These are phyloP conservation scores for Rattus rattus DNA, from an alignment of 2,113 vertebrate species.

Conservation along the genomic window DNA sequence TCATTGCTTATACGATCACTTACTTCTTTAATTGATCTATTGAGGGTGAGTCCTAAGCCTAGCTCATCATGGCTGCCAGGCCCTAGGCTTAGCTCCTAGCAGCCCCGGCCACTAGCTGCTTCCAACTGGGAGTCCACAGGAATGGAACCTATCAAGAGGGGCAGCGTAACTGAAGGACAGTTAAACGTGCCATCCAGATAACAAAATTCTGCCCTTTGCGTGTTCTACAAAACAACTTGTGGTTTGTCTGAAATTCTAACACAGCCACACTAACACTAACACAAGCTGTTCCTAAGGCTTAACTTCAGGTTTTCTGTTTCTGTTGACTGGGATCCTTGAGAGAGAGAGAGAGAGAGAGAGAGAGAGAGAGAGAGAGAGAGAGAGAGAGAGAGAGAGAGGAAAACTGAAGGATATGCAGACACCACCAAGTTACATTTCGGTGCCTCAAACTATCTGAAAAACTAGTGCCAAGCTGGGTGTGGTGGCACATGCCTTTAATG, in stretches of 20 bases:
- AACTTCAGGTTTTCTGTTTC: constrained; percentile 30
- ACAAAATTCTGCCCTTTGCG: background rate
- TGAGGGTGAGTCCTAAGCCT: background rate
- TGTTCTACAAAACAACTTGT: background rate
- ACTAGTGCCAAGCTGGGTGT: background rate
- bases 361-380: no score
- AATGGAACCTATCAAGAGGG: background rate
- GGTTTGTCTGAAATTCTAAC: constrained; percentile 34
- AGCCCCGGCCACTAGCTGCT: background rate
- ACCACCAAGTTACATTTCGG: constrained; percentile 2
- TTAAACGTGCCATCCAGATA: background rate
- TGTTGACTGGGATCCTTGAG: background rate
- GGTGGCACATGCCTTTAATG: background rate
- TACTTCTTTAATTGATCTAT: background rate
- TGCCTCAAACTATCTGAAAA: constrained; percentile 19
- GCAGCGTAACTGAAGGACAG: no score
- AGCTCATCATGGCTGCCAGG: background rate
- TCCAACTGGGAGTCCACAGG: background rate
- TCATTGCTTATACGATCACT: background rate
- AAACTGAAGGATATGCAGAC: background rate
- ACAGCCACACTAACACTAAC: background rate
- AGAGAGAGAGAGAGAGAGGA: background rate
- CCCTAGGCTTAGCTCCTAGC: background rate
- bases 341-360: background rate
- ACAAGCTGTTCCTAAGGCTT: background rate